Percentiles rank a stretch among this genome's conserved stretches.
These are phyloP conservation scores for Elephas maximus DNA, from an alignment of 2,113 vertebrate genomes.

Conservation along the genomic window DNA sequence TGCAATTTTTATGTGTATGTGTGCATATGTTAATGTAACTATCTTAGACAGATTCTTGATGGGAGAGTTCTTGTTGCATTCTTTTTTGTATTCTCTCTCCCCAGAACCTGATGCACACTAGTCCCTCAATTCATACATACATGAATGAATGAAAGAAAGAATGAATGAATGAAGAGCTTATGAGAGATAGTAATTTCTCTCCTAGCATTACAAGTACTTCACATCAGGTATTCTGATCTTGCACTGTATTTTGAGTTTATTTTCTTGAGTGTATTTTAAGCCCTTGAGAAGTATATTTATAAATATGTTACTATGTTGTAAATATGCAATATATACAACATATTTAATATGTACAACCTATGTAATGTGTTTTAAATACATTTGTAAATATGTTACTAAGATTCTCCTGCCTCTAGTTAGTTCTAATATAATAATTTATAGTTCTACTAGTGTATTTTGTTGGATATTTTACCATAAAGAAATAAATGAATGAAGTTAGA, in stretches of 20 bases:
- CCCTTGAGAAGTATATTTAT: background rate
- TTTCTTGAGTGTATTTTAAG: background rate
- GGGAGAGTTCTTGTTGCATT: background rate
- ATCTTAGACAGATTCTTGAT: background rate
- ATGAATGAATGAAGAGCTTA: background rate
- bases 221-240: background rate
- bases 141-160: background rate
- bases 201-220: background rate
- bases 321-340: no score
- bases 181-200: background rate
- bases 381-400: conserved; percentile 7
- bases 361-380: background rate
- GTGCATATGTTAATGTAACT: background rate
- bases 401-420: background rate
- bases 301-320: background rate
- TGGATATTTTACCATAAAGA: background rate
- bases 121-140: background rate
- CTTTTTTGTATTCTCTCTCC: background rate
- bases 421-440: background rate
- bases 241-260: background rate
- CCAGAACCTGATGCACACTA: background rate
- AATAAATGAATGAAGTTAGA: background rate
- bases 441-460: background rate
- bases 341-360: no score
- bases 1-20: background rate